These are phyloP conservation scores for Allygus modestus DNA, from an alignment of 2,888 invertebrate species.

Conservation along the genomic window DNA sequence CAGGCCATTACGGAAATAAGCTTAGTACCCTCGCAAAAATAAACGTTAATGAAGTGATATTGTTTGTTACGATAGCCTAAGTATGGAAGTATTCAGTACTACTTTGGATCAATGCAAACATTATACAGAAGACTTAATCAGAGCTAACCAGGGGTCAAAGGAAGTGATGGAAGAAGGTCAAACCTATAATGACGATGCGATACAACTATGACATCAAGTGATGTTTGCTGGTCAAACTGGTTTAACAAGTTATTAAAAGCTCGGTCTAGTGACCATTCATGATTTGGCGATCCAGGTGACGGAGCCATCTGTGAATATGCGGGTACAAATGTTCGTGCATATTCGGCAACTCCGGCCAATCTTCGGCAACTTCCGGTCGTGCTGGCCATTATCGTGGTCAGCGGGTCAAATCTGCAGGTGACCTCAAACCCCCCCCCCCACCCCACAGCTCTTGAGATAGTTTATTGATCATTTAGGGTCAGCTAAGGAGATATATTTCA, in stretches of 20 bases:
- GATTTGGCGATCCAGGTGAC: background rate
- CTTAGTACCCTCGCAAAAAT: too few species aligned
- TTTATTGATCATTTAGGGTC: constrained; percentile 8
- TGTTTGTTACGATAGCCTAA: too few species aligned
- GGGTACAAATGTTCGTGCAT: background rate
- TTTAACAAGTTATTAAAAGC: background rate
- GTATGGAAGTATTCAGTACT: too few species aligned
- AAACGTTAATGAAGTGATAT: too few species aligned
- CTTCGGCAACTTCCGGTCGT: background rate
- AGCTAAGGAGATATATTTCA: background rate
- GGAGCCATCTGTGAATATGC: background rate
- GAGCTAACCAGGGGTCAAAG: too few species aligned
- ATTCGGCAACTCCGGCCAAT: background rate
- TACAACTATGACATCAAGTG: background rate
- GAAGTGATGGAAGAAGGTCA: constrained; percentile 1
- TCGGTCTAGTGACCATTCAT: background rate
- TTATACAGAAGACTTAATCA: too few species aligned
- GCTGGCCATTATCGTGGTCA: constrained; percentile 1
- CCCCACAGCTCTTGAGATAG: background rate
- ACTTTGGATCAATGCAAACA: too few species aligned
- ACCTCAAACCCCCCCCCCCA: background rate
- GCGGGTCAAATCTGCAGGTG: constrained; percentile 19
- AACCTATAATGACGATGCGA: background rate
- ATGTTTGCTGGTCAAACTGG: background rate
- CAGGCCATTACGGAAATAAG: too few species aligned